Percentiles rank a stretch among this genome's conserved stretches.
These are phyloP conservation scores for Crambe crambe DNA, from an alignment of 37 sponge, comb jelly and placozoan species.

Conservation along the genomic window DNA sequence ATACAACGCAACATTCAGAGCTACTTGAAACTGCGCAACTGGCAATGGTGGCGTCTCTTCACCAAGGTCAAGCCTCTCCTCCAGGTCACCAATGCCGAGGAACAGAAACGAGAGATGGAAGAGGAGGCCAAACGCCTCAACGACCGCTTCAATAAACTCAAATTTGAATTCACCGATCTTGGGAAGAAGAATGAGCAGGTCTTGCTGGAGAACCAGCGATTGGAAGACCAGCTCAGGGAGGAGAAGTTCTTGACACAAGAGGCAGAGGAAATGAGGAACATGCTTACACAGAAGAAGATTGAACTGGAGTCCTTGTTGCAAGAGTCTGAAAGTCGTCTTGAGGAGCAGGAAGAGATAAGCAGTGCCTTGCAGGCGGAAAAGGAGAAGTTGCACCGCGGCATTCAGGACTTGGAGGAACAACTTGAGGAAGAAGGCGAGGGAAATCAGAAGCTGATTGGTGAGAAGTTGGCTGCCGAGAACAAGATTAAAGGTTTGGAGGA, in stretches of 20 bases:
- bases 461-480: conserved; percentile 63
- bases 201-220: conserved; percentile 53
- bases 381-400: conserved; percentile 58
- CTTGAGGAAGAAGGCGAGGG: conserved; percentile 81
- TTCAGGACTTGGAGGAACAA: conserved; percentile 84
- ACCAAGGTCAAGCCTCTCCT: conserved; percentile 99
- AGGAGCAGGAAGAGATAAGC: conserved; percentile 85
- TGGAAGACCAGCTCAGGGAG: conserved; percentile 87
- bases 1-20: conserved; percentile 94
- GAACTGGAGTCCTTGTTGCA: conserved; percentile 88
- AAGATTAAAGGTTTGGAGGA: conserved; percentile 84
- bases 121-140: conserved; percentile 87
- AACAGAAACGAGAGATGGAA: conserved; percentile 90
- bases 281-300: conserved; percentile 81
- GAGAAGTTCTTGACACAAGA: conserved; percentile 92
- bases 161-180: conserved; percentile 60
- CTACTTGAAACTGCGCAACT: conserved; percentile 98
- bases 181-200: conserved; percentile 75
- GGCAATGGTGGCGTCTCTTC: conserved; percentile 99
- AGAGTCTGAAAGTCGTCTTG: conserved; percentile 78
- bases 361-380: conserved; percentile 75
- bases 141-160: conserved; percentile 72
- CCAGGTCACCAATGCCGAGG: conserved; percentile 93
- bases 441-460: conserved; percentile 73
- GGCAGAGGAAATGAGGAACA: conserved; percentile 89